Evolutionary conservation across 2,888 invertebrate species (phyloP).

Genomic region (Trissolcus brochymenae): DNA sequence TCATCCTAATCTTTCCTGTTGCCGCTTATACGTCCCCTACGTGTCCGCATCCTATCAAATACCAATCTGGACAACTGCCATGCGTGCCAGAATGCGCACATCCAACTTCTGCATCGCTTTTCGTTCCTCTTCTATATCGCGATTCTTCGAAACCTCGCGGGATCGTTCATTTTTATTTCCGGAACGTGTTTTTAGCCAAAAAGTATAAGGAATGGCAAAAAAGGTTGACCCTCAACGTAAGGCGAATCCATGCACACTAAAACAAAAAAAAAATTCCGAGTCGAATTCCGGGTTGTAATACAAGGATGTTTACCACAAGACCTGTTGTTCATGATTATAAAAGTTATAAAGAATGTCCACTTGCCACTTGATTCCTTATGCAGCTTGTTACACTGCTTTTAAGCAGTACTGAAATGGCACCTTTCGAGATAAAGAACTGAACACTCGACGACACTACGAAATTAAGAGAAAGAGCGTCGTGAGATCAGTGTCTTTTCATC

Average conservation of each 20-base stretch:
- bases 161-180: conserved; percentile 62
- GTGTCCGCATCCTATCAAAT: conserved; percentile 74
- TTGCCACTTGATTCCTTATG: conserved; percentile 46
- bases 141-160: conserved; percentile 53
- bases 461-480: conserved; percentile 18
- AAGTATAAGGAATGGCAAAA: conserved; percentile 33
- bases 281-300: conserved; percentile 47
- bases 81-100: conserved; percentile 74
- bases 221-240: conserved; percentile 13
- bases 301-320: conserved; percentile 50
- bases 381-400: conserved; percentile 23
- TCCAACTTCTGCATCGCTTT: conserved; percentile 40
- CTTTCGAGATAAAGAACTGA: conserved; percentile 32
- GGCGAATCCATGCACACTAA: conserved; percentile 4
- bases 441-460: conserved; percentile 18
- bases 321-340: conserved; percentile 46
- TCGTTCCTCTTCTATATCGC: conserved; percentile 48
- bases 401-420: conserved; percentile 15
- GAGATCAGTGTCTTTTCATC: conserved; percentile 16
- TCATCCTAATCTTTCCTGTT: conserved; percentile 75
- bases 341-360: conserved; percentile 50
- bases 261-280: conserved; percentile 26
- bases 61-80: conserved; percentile 75
- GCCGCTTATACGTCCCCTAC: conserved; percentile 70
- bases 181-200: conserved; percentile 54